Percentiles rank a stretch among this genome's conserved stretches.
These are phyloP conservation scores for Trididemnum clinides DNA, from an alignment of 23 tunicate genomes.

Conservation along the genomic window DNA sequence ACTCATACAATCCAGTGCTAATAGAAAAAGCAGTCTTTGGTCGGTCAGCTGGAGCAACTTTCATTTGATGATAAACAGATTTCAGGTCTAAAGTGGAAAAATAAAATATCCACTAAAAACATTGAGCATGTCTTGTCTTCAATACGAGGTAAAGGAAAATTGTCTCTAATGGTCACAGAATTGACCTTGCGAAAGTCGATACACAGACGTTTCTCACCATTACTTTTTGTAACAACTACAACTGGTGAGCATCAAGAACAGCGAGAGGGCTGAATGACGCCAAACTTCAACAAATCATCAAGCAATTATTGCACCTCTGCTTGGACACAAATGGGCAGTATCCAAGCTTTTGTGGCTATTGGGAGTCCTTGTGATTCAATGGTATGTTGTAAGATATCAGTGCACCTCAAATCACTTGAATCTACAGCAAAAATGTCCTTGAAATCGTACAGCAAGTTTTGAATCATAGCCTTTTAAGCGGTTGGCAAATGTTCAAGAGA, in stretches of 20 bases:
- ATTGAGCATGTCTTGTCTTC: conserved; percentile 44
- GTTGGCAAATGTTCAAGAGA: too few species aligned
- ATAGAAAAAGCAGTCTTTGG: conserved; percentile 13
- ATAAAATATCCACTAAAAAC: neutral
- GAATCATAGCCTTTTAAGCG: neutral
- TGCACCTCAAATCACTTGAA: neutral
- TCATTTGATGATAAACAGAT: conserved; percentile 6
- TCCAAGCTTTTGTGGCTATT: neutral
- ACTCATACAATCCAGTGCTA: neutral
- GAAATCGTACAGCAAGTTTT: neutral
- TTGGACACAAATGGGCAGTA: neutral
- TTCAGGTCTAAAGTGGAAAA: conserved; percentile 27
- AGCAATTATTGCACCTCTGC: neutral
- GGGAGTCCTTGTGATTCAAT: neutral
- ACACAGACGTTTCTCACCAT: conserved; percentile 23
- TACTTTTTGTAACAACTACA: conserved; percentile 22
- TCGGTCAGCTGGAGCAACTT: neutral
- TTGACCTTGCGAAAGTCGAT: conserved; percentile 33
- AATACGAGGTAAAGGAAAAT: conserved; percentile 37
- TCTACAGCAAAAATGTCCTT: neutral
- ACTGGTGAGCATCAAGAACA: conserved; percentile 1
- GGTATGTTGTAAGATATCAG: neutral
- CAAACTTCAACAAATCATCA: neutral
- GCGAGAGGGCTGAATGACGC: neutral
- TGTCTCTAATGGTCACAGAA: conserved; percentile 4